Evolutionary conservation across 2,797 vertebrate genomes (phyloP).

Genomic region (Sebastes glaucus): DNA sequence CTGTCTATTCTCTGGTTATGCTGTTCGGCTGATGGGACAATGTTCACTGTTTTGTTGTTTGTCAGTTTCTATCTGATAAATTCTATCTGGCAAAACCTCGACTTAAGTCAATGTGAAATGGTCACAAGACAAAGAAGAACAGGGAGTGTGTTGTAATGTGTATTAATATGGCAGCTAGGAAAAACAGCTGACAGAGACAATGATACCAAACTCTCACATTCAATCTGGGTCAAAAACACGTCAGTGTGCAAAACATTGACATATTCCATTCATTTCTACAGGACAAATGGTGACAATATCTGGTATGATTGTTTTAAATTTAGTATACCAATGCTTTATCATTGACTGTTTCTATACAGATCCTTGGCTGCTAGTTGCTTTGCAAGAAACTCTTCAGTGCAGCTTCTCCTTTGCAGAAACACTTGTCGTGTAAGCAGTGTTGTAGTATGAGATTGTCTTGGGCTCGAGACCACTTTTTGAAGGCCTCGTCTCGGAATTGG

Average conservation of each 20-base stretch:
- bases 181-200: slow-evolving; percentile 46
- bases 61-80: slow-evolving; percentile 6
- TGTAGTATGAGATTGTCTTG: no score
- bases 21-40: slow-evolving; percentile 14
- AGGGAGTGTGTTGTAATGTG: slow-evolving; percentile 30
- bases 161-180: slow-evolving; percentile 5
- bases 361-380: background rate
- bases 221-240: background rate
- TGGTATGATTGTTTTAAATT: background rate
- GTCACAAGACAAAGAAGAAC: slow-evolving; percentile 56
- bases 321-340: background rate
- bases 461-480: no score
- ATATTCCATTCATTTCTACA: background rate
- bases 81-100: background rate
- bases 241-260: background rate
- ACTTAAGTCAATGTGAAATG: slow-evolving; percentile 10
- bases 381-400: background rate
- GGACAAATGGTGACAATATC: background rate
- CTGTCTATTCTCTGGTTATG: slow-evolving; percentile 18
- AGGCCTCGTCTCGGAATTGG: no score
- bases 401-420: background rate
- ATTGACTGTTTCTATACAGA: background rate
- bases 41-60: slow-evolving; percentile 37
- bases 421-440: background rate
- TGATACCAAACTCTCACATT: background rate